Evolutionary conservation across 2,797 vertebrate species (phyloP).

Genomic region (Labroides dimidiatus): DNA sequence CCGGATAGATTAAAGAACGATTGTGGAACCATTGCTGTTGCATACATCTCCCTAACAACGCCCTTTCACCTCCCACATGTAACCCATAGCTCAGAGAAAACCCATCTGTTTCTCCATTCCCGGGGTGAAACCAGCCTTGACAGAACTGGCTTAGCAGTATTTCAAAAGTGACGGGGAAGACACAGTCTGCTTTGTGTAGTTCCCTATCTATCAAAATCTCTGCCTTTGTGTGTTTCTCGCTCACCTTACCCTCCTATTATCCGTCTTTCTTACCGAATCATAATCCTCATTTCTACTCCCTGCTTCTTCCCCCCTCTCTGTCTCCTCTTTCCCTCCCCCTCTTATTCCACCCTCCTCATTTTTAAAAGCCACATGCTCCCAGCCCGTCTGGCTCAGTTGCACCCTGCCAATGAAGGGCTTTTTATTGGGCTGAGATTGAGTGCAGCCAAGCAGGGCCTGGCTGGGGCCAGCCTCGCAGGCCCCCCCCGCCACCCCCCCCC

Average conservation of each 20-base stretch:
- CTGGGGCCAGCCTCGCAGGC: slow-evolving; percentile 62
- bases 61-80: slow-evolving; percentile 79
- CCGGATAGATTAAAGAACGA: slow-evolving; percentile 68
- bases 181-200: slow-evolving; percentile 56
- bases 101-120: slow-evolving; percentile 82
- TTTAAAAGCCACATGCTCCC: slow-evolving; percentile 84
- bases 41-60: slow-evolving; percentile 72
- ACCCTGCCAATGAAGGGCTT: slow-evolving; percentile 87
- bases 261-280: slow-evolving; percentile 59
- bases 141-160: slow-evolving; percentile 67
- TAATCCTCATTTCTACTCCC: slow-evolving; percentile 64
- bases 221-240: slow-evolving; percentile 46
- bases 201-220: slow-evolving; percentile 66
- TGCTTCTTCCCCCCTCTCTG: not conserved
- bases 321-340: slow-evolving; percentile 31
- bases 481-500: slow-evolving; percentile 30
- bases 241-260: slow-evolving; percentile 60
- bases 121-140: slow-evolving; percentile 78
- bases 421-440: slow-evolving; percentile 89
- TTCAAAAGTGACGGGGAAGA: slow-evolving; percentile 61
- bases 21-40: slow-evolving; percentile 62
- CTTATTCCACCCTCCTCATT: slow-evolving; percentile 73
- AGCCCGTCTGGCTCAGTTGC: slow-evolving; percentile 84
- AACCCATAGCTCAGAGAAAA: slow-evolving; percentile 72
- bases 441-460: slow-evolving; percentile 87